phyloP scores from a whole-genome alignment of 2,888 invertebrate species.

The Antheraea yamamai region DNA sequence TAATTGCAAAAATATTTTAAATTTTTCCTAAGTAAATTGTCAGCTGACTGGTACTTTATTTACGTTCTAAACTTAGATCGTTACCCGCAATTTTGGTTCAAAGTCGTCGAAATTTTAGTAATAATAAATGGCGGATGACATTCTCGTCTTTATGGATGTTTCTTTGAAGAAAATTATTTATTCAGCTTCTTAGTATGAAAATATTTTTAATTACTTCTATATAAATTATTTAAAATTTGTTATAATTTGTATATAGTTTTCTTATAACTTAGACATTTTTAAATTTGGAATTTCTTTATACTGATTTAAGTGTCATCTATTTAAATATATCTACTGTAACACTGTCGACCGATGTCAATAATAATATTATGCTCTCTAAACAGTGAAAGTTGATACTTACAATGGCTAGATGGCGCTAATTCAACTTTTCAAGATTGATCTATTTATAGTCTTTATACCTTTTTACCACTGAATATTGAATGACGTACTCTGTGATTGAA shows the following conservation, averaged over 20 bases:
- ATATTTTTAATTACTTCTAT: neutral
- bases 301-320: neutral
- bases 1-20: constrained; percentile 21
- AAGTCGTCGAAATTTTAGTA: constrained; percentile 18
- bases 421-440: neutral
- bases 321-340: neutral
- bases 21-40: constrained; percentile 20
- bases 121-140: constrained; percentile 14
- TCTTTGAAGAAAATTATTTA: neutral
- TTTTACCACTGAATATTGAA: too few relatives aligned
- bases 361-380: neutral
- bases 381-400: neutral
- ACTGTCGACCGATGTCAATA: neutral
- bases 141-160: constrained; percentile 1
- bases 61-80: constrained; percentile 16
- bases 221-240: neutral
- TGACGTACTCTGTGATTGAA: too few relatives aligned
- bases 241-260: neutral
- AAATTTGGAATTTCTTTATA: neutral
- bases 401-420: neutral
- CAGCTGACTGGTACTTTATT: constrained; percentile 20
- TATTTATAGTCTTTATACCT: neutral
- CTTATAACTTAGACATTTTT: neutral
- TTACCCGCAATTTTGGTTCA: constrained; percentile 19
- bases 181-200: neutral